Evolutionary conservation across 2,888 invertebrate species (phyloP), one percentile per base, ranked within the genome.

Genomic region (Sinhomidia bicolor): DNA sequence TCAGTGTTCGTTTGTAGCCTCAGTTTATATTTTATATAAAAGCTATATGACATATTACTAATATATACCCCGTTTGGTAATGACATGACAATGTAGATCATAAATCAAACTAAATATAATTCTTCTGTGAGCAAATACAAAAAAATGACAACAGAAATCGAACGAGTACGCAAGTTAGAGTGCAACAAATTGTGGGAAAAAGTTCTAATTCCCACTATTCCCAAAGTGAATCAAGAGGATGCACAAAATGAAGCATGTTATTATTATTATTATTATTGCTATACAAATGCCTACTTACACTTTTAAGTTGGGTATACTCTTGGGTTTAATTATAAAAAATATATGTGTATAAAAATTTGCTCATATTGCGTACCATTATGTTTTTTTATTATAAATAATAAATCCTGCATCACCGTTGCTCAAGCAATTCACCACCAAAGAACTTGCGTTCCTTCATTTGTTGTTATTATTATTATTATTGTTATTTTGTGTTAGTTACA

Each of bases 101-200:
- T 74, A 74, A 74, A 74, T 74, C 47, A 74, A 74, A 32, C 74
- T 44, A 47, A 41, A 36, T 41, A 71, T 68, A 68, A 36, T n/a
- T n/a, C n/a, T n/a, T 62, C 9, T 12, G 32, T 44, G 71, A n/a
- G 14, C 7, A 71, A 36, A 71, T 14, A 10, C n/a, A n/a, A n/a
- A 23, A 26, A 74, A 74, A 74, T 51, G 23, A n/a, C 47, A 74
- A 26, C 26, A 62, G 26, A 71, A 71, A 71, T 47, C 26, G 44
- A 47, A 74, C 2, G 36, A 74, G 29, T 74, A n/a, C n/a, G n/a
- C n/a, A n/a, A 44, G 47, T 78, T 47, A 51, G 85, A 85, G 65
- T 76, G 65, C 60, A 78, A 85, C 85, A 65, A 85, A 85, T 78
- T 85, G 85, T 85, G 85, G 85, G 85, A 85, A 85, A 85, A 78